Base-by-base conservation (phyloP, 2,797 vertebrate species). In the Thamnophis elegans region DNA sequence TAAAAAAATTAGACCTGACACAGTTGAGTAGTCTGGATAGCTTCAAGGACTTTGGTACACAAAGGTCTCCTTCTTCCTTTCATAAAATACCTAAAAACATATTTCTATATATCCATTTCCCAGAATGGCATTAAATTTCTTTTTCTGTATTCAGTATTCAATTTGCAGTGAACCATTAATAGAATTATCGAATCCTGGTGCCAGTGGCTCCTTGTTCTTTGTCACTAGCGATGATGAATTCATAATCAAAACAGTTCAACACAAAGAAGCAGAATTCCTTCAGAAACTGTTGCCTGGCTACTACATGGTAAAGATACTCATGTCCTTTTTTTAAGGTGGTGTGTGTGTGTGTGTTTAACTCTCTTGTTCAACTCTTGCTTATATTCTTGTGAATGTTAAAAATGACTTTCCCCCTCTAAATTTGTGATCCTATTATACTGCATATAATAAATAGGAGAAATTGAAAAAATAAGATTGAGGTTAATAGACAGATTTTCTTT, bases 181-280 rank as follows among this genome's bases (percentile, higher is more conserved):
- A 93, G 99, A 99, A 96, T 97, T 99, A 93, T 98, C 98, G 93
- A 99, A 99, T 95, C 99, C 99, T 0, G 99, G 99, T 1, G 99
- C 99, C 94, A 99, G 99, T 96, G 99, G 99, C 55, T 99, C 99
- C 88, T 98, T 99, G 97, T 99, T 99, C 97, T 99, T 99, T 97
- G 97, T 99, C 93, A 99, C 99, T 95, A 99, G 99, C 2, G 99
- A 98, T 54, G 99, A 99, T 0, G 99, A 99, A 96, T 99, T 99
- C 96, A 99, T 99, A 95, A 99, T 99, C 94, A 99, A 99, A 97
- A 99, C 99, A 0, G 99, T 99, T 95, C 98, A 99, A 96, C 98
- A 98, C 94, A 99, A 99, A 97, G 99, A 99, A 97, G 99, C 99
- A 0, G 99, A 99, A 96, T 99, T 99, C 95, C 98, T 99, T 95